Percentiles rank a stretch among this genome's conserved stretches.
These are phyloP conservation scores for Drosophila nigricruria DNA, from an alignment of 2,888 invertebrate species.

Conservation along the genomic window DNA sequence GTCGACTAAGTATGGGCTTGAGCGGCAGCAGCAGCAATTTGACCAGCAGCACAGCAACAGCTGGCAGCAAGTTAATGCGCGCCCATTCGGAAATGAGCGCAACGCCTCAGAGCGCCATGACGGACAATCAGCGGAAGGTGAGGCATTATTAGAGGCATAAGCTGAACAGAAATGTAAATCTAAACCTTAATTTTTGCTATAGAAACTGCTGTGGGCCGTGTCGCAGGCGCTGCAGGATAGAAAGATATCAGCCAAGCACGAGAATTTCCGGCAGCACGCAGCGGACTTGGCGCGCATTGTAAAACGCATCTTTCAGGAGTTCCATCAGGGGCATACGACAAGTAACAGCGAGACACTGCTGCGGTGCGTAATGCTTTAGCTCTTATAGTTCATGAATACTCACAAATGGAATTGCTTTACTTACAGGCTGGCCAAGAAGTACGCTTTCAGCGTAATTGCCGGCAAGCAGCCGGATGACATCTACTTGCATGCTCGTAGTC, in stretches of 20 bases:
- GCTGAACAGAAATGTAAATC: neutral
- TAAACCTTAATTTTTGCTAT: neutral
- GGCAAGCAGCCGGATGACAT: slow-evolving; percentile 89
- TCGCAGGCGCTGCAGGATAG: slow-evolving; percentile 90
- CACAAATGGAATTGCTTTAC: too few species aligned
- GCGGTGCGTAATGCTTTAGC: slow-evolving; percentile 84
- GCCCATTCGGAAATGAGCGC: slow-evolving; percentile 77
- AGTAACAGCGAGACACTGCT: slow-evolving; percentile 93
- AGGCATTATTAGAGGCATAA: neutral
- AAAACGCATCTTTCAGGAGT: slow-evolving; percentile 88
- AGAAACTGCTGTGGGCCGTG: slow-evolving; percentile 93
- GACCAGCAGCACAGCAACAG: slow-evolving; percentile 44
- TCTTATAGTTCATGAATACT: too few species aligned
- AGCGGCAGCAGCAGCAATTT: slow-evolving; percentile 63
- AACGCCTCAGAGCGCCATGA: slow-evolving; percentile 69
- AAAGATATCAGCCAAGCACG: slow-evolving; percentile 89
- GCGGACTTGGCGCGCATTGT: slow-evolving; percentile 89
- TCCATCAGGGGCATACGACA: slow-evolving; percentile 87
- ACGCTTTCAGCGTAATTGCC: slow-evolving; percentile 88
- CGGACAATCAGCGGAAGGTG: slow-evolving; percentile 84
- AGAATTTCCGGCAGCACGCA: slow-evolving; percentile 90
- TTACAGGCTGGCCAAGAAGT: slow-evolving; percentile 88
- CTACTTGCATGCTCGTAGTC: slow-evolving; percentile 80
- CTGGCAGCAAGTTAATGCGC: slow-evolving; percentile 64
- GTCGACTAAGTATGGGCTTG: slow-evolving; percentile 43